Conservation (phyloP, 1,140 invertebrate species). For the Drosophila carrolli region DNA sequence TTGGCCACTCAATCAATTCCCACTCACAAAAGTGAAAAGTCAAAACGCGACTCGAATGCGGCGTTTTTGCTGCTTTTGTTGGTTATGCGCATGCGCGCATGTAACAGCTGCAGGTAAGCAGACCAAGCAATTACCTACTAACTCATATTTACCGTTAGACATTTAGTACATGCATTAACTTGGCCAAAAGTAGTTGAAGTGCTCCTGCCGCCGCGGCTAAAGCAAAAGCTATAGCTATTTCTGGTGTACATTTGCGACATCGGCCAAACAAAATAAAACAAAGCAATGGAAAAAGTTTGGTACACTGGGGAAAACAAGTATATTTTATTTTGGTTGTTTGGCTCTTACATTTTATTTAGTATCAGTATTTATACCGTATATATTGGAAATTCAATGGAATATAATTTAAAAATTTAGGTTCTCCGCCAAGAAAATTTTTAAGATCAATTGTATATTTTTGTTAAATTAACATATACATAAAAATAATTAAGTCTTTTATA, state of each 20-base stretch:
- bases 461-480: too few species aligned
- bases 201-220: slow-evolving; percentile 33
- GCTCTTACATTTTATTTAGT: too few species aligned
- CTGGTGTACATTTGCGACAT: slow-evolving; percentile 57
- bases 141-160: slow-evolving; percentile 80
- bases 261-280: slow-evolving; percentile 44
- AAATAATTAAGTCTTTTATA: too few species aligned
- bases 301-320: background rate
- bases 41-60: slow-evolving; percentile 49
- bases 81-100: slow-evolving; percentile 60
- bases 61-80: slow-evolving; percentile 42
- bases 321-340: too few species aligned
- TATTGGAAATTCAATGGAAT: too few species aligned
- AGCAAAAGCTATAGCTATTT: slow-evolving; percentile 15
- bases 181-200: slow-evolving; percentile 47
- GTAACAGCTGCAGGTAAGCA: slow-evolving; percentile 61
- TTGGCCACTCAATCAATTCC: slow-evolving; percentile 76
- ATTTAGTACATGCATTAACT: slow-evolving; percentile 82
- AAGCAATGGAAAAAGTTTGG: slow-evolving; percentile 37
- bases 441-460: too few species aligned
- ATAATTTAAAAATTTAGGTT: too few species aligned
- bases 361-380: too few species aligned
- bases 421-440: too few species aligned
- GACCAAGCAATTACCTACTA: slow-evolving; percentile 77
- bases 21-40: slow-evolving; percentile 80